phyloP scores from a whole-genome alignment of 2,113 vertebrate species.

The Vulpes lagopus region DNA sequence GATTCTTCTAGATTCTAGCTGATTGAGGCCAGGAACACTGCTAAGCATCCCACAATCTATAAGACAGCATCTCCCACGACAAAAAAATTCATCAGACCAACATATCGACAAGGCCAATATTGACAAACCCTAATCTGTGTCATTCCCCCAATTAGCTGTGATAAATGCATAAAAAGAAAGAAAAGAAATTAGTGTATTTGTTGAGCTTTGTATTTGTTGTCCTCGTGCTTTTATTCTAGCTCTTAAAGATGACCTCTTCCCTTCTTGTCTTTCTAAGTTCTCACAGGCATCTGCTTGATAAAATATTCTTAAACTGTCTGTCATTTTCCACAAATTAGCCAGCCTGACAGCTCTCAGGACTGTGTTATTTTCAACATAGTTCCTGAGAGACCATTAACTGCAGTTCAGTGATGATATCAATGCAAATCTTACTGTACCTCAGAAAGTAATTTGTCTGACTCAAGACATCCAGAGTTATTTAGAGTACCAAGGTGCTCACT shows the following conservation, averaged over 20 bases:
- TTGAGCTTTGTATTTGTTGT: background rate
- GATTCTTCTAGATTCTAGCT: background rate
- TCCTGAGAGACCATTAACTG: background rate
- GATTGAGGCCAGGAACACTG: background rate
- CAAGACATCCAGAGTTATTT: background rate
- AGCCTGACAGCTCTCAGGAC: background rate
- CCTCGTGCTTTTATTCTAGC: background rate
- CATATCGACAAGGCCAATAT: background rate
- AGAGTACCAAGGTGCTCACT: background rate
- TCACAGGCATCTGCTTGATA: background rate
- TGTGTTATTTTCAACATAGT: constrained; percentile 1
- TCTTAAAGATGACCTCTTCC: background rate
- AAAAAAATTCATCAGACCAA: background rate
- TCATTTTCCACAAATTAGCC: background rate
- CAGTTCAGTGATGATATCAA: background rate
- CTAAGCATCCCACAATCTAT: background rate
- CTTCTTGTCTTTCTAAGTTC: background rate
- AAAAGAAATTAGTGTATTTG: background rate
- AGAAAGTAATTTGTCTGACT: background rate
- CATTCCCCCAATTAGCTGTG: background rate
- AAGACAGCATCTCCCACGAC: background rate
- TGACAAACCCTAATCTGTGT: background rate
- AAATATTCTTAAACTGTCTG: background rate
- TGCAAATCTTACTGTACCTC: background rate
- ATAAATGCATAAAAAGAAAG: background rate